phyloP scores from a whole-genome alignment of 2,797 vertebrate species.

The Aldrovandia affinis region DNA sequence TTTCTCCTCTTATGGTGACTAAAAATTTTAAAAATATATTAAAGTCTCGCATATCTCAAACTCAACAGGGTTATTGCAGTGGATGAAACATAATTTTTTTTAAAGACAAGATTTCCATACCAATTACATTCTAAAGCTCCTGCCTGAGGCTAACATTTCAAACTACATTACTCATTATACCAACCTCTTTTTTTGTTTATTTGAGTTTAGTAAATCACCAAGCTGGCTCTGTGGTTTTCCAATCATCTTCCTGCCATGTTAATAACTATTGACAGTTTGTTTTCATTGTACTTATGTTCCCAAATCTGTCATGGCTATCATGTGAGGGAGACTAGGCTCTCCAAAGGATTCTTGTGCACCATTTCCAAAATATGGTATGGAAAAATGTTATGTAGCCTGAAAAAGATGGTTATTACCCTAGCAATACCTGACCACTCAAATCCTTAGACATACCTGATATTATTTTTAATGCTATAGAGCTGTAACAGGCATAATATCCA shows the following conservation, averaged over 20 bases:
- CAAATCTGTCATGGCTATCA: neutral
- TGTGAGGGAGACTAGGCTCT: neutral
- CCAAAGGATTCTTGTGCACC: neutral
- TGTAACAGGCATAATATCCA: neutral
- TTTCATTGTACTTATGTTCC: neutral
- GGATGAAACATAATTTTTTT: neutral
- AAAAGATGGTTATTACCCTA: no score
- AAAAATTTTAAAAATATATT: neutral
- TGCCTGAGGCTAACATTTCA: neutral
- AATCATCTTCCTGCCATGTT: neutral
- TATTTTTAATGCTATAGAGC: neutral
- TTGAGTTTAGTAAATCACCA: neutral
- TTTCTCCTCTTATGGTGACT: neutral
- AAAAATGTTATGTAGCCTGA: neutral
- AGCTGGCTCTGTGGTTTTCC: neutral
- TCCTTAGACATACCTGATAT: neutral
- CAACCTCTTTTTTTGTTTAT: neutral
- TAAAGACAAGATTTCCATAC: neutral
- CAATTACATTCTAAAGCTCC: neutral
- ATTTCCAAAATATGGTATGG: neutral
- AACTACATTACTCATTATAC: neutral
- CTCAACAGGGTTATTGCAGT: neutral
- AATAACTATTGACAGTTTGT: neutral
- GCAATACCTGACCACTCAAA: no score
- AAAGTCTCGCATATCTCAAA: neutral